Percentiles rank a stretch among this genome's conserved stretches.
Evolutionary conservation across 2,888 invertebrate species (phyloP).

Genomic region (Ectemnius lituratus): DNA sequence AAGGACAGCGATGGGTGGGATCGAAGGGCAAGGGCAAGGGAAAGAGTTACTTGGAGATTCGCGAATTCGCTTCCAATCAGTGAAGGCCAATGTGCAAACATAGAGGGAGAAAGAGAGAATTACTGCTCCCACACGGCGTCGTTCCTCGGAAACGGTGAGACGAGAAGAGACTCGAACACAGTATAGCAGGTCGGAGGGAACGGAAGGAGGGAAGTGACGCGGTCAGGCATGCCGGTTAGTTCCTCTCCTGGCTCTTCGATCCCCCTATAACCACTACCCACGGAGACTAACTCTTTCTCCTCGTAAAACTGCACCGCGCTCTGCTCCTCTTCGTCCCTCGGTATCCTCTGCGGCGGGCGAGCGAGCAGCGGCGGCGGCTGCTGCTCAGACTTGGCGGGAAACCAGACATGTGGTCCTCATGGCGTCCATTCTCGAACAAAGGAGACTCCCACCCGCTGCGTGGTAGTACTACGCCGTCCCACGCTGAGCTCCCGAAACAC

Average conservation of each 20-base stretch:
- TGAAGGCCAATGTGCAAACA: constrained; percentile 10
- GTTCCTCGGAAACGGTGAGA: constrained; percentile 44
- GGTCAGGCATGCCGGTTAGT: constrained; percentile 63
- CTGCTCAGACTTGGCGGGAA: constrained; percentile 64
- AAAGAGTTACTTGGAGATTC: constrained; percentile 30
- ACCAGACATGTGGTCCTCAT: constrained; percentile 69
- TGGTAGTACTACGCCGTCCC: constrained; percentile 53
- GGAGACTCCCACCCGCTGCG: constrained; percentile 44
- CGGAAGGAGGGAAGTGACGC: constrained; percentile 58
- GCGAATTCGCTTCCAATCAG: constrained; percentile 45
- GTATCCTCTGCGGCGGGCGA: constrained; percentile 21
- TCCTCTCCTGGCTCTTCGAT: constrained; percentile 28
- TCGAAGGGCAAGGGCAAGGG: background rate
- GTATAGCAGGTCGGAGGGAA: constrained; percentile 55
- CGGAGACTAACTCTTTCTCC: constrained; percentile 15
- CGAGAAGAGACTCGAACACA: constrained; percentile 51
- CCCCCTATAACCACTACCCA: constrained; percentile 15
- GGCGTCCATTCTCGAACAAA: constrained; percentile 61
- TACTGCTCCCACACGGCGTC: constrained; percentile 5
- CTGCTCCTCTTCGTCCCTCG: constrained; percentile 31
- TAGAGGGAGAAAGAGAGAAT: background rate
- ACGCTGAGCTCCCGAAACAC: constrained; percentile 21
- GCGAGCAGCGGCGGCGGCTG: constrained; percentile 30
- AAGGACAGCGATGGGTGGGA: too few species aligned
- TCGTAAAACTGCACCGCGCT: background rate